Conservation (phyloP, 2,888 invertebrate species). For the Terebella lapidaria region DNA sequence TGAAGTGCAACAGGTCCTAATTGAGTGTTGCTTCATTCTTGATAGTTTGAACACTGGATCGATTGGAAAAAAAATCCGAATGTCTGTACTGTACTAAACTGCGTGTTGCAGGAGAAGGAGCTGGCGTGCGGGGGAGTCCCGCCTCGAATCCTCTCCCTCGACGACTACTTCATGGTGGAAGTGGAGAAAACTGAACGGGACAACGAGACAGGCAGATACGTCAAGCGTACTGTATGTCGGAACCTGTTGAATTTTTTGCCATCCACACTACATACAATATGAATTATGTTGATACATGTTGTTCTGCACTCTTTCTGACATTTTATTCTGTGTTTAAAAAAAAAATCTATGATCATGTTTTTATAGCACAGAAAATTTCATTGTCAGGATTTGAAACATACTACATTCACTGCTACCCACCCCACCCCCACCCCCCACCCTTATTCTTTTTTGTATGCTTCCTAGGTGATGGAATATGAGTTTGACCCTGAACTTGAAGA, state of each 20-base stretch:
- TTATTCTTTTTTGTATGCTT: not conserved
- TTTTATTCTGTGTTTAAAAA: no score
- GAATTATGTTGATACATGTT: no score
- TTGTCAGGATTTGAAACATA: no score
- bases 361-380: no score
- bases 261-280: no score
- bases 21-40: not conserved
- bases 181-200: constrained; percentile 59
- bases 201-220: constrained; percentile 68
- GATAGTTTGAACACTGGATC: not conserved
- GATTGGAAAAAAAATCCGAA: no score
- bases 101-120: constrained; percentile 67
- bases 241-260: no score
- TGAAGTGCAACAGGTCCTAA: not conserved
- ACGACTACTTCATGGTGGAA: constrained; percentile 87
- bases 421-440: not conserved
- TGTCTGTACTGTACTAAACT: no score
- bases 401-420: no score
- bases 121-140: constrained; percentile 80
- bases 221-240: constrained; percentile 61
- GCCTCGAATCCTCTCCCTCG: constrained; percentile 86
- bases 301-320: no score
- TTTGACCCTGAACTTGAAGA: constrained; percentile 81
- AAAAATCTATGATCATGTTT: no score
- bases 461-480: constrained; percentile 76